These are phyloP conservation scores for Setipinna tenuifilis DNA, from an alignment of 2,797 vertebrate species.

Conservation along the genomic window DNA sequence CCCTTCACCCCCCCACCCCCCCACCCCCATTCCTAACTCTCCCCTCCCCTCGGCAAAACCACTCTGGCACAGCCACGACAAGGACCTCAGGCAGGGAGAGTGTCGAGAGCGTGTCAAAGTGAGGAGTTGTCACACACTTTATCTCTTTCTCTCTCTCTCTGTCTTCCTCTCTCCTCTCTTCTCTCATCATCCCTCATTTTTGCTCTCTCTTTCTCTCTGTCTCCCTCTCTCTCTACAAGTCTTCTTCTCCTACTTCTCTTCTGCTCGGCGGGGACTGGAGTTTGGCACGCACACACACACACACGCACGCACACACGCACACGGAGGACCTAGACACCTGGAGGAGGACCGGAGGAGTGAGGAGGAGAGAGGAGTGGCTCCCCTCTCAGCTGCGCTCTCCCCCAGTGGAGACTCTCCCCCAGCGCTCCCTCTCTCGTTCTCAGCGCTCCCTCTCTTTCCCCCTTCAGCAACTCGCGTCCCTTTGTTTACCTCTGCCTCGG, in stretches of 20 bases:
- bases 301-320: too few relatives aligned
- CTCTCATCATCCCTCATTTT: background rate
- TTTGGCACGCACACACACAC: background rate
- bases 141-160: background rate
- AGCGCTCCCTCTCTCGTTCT: too few relatives aligned
- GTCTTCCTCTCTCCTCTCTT: background rate
- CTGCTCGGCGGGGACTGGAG: background rate
- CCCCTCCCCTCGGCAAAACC: constrained; percentile 56
- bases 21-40: too few relatives aligned
- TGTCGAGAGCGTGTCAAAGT: constrained; percentile 55
- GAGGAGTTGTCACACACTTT: constrained; percentile 7
- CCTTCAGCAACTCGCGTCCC: too few relatives aligned
- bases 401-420: too few relatives aligned
- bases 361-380: too few relatives aligned
- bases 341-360: too few relatives aligned
- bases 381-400: too few relatives aligned
- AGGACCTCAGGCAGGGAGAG: constrained; percentile 70
- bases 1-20: background rate
- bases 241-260: background rate
- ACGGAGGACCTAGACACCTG: too few relatives aligned
- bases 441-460: too few relatives aligned
- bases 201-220: background rate
- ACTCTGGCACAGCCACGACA: constrained; percentile 76
- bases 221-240: background rate
- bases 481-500: background rate